phyloP scores from a whole-genome alignment of 2,888 invertebrate species.

The Cepaea hortensis region DNA sequence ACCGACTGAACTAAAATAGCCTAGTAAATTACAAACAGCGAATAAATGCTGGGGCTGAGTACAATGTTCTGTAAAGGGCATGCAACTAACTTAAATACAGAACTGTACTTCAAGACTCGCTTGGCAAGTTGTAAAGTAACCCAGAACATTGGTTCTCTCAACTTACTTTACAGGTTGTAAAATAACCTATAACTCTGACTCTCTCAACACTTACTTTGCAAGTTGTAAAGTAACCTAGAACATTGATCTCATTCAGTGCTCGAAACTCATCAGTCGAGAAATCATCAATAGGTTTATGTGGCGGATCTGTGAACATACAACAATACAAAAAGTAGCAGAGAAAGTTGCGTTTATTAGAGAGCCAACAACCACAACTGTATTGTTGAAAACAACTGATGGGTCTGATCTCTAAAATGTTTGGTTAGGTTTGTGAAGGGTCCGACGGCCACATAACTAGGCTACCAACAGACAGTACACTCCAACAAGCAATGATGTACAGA shows the following conservation, averaged over 20 bases:
- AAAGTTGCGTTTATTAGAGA: background rate
- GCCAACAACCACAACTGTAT: too few relatives aligned
- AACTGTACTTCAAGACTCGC: conserved; percentile 53
- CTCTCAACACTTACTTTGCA: conserved; percentile 64
- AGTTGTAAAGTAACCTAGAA: conserved; percentile 71
- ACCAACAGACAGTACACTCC: too few relatives aligned
- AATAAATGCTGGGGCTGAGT: too few relatives aligned
- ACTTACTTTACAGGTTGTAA: conserved; percentile 70
- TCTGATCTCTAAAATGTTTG: too few relatives aligned
- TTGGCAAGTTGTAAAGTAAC: conserved; percentile 71
- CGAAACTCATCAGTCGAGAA: conserved; percentile 69
- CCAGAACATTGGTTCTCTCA: conserved; percentile 65
- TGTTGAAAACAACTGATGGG: too few relatives aligned
- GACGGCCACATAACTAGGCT: too few relatives aligned
- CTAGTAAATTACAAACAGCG: too few relatives aligned
- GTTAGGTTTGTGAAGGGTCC: too few relatives aligned
- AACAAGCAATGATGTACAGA: too few relatives aligned
- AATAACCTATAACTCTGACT: conserved; percentile 71
- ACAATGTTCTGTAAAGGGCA: too few relatives aligned
- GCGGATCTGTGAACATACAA: conserved; percentile 66
- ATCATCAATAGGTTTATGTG: conserved; percentile 69
- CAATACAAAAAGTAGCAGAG: background rate
- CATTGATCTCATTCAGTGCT: conserved; percentile 68
- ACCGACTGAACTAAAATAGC: too few relatives aligned
- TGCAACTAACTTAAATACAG: too few relatives aligned